A percentile compares a stretch with the other conserved stretches of the same genome.
These are phyloP conservation scores for Oophaga pumilio DNA, from an alignment of 2,113 vertebrate genomes.

Conservation along the genomic window DNA sequence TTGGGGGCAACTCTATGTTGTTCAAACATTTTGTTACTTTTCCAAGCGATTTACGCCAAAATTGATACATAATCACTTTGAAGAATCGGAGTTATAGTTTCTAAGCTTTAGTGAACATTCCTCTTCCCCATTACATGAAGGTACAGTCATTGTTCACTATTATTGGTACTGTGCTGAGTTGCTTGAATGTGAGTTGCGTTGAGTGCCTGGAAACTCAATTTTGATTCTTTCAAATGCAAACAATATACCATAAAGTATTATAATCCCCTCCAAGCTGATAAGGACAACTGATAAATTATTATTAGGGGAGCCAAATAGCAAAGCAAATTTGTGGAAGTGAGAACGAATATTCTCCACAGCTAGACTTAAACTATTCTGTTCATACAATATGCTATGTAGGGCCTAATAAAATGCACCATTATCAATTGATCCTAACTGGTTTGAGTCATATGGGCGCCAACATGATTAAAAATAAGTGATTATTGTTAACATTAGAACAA, in stretches of 20 bases:
- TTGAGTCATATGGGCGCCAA: neutral
- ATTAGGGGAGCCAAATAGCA: neutral
- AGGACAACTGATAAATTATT: slow-evolving; percentile 1
- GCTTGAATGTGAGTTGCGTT: neutral
- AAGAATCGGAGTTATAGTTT: no score
- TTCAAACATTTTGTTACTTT: no score
- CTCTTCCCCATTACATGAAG: no score
- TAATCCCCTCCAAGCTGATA: neutral
- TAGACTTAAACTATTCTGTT: neutral
- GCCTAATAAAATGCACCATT: neutral
- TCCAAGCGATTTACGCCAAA: no score
- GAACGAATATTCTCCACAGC: neutral
- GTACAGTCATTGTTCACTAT: no score
- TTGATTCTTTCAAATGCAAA: neutral
- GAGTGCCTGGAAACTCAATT: neutral
- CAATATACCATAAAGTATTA: neutral
- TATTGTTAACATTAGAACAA: neutral
- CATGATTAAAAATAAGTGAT: neutral
- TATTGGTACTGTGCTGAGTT: neutral
- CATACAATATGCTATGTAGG: neutral
- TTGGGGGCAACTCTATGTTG: no score
- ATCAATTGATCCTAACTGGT: neutral
- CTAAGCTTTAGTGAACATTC: no score
- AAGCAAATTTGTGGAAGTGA: neutral
- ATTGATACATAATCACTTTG: no score